Conservation (phyloP, 2,113 vertebrate species). For the Barnardius zonarius region DNA sequence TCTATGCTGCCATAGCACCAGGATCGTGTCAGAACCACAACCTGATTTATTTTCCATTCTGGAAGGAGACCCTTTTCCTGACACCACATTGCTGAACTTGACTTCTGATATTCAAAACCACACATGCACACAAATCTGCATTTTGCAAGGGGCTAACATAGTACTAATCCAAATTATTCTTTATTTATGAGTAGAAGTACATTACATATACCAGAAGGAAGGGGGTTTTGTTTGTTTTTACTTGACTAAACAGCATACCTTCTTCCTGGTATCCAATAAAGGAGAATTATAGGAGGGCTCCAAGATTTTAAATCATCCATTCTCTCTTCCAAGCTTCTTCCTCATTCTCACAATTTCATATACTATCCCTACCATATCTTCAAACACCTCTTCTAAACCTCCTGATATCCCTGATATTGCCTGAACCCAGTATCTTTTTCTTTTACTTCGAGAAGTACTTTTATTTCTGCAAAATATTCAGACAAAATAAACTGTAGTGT, state of each 20-base stretch:
- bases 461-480: neutral
- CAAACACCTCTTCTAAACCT: neutral
- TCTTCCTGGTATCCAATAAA: neutral
- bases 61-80: neutral
- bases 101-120: neutral
- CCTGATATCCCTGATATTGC: neutral
- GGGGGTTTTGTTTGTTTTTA: neutral
- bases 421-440: neutral
- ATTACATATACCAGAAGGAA: neutral
- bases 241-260: neutral
- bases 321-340: neutral
- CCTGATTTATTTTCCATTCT: neutral
- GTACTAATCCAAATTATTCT: neutral
- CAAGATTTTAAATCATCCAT: neutral
- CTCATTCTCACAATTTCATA: neutral
- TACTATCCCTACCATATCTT: neutral
- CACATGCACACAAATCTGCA: neutral
- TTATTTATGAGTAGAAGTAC: neutral
- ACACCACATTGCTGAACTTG: neutral
- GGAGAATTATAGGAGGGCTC: neutral
- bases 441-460: neutral
- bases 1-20: neutral
- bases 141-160: neutral
- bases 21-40: neutral
- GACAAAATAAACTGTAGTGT: neutral